These are phyloP conservation scores for Pseudonaja textilis DNA, from an alignment of 2,113 vertebrate genomes.

Conservation along the genomic window DNA sequence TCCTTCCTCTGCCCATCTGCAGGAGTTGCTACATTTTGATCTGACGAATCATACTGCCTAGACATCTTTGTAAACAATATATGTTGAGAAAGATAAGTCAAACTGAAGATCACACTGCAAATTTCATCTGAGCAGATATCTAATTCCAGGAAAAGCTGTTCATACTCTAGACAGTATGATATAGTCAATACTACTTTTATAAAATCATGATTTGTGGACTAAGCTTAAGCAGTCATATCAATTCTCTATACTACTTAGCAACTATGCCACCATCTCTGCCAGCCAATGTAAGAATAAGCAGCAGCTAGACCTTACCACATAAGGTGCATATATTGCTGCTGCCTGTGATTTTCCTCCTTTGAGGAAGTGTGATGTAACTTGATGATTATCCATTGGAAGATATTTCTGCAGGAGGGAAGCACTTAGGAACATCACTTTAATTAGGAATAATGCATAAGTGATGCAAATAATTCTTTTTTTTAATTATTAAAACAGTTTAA, in stretches of 20 bases:
- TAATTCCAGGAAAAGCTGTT: conserved; percentile 13
- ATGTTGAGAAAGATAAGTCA: neutral
- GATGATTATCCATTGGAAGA: conserved; percentile 58
- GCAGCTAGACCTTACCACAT: conserved; percentile 60
- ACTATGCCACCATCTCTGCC: conserved; percentile 35
- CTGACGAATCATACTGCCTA: conserved; percentile 65
- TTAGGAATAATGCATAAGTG: neutral
- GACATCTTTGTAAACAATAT: conserved; percentile 62
- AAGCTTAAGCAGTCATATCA: conserved; percentile 3
- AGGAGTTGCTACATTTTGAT: conserved; percentile 47
- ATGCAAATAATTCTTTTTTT: neutral
- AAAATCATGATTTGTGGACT: neutral
- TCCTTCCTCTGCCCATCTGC: conserved; percentile 74
- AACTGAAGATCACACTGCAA: neutral
- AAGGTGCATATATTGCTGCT: conserved; percentile 41
- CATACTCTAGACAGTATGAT: neutral
- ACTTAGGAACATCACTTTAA: conserved; percentile 56
- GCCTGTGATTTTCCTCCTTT: conserved; percentile 61
- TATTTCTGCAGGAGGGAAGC: conserved; percentile 64
- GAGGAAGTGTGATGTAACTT: conserved; percentile 65
- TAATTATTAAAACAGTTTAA: neutral
- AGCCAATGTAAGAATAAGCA: conserved; percentile 43
- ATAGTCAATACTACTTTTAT: neutral
- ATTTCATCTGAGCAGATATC: neutral
- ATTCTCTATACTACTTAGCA: conserved; percentile 49